These are phyloP conservation scores for Eristalis tenax DNA, from an alignment of 2,888 invertebrate species.

Conservation along the genomic window DNA sequence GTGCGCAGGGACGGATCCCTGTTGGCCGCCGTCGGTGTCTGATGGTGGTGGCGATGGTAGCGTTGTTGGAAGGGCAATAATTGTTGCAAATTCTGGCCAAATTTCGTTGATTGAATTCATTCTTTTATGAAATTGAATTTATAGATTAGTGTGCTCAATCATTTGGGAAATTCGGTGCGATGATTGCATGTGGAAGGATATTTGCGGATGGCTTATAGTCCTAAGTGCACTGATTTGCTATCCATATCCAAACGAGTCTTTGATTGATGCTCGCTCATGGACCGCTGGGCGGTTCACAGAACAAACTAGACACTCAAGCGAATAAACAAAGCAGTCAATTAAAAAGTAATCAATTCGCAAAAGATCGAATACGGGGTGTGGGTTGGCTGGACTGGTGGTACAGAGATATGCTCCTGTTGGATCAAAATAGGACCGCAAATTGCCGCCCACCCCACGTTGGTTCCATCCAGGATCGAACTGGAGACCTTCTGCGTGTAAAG, in stretches of 20 bases:
- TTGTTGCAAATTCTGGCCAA: constrained; percentile 36
- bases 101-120: constrained; percentile 63
- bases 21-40: not conserved
- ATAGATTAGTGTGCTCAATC: constrained; percentile 43
- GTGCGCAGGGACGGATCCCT: not conserved
- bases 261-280: not conserved
- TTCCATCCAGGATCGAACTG: constrained; percentile 82
- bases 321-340: not conserved
- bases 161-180: constrained; percentile 20
- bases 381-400: not conserved
- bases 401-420: not conserved
- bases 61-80: constrained; percentile 25
- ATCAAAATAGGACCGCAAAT: not conserved
- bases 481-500: constrained; percentile 82
- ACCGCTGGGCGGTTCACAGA: not conserved
- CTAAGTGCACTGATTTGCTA: not conserved
- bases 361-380: not conserved
- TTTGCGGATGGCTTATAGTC: not conserved
- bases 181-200: constrained; percentile 6
- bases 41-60: constrained; percentile 14
- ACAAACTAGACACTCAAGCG: not conserved
- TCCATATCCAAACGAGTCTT: not conserved
- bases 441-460: constrained; percentile 71
- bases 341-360: not conserved
- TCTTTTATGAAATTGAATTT: constrained; percentile 67